These are phyloP conservation scores for Halcyon smyrnensis DNA, from an alignment of 2,797 vertebrate species.

Conservation along the genomic window DNA sequence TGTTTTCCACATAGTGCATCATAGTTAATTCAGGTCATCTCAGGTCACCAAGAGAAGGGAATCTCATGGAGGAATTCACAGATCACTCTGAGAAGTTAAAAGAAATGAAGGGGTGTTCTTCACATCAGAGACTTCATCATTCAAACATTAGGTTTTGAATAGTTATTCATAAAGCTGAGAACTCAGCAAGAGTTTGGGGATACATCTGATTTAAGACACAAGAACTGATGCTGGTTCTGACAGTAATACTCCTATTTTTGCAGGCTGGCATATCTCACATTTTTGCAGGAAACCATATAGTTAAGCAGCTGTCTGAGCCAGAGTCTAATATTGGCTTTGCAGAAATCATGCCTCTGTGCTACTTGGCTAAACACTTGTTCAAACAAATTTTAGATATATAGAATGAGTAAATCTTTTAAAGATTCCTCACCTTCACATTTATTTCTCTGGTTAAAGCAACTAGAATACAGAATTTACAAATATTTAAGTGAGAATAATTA, in stretches of 20 bases:
- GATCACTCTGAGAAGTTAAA: background rate
- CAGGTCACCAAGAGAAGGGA: slow-evolving; percentile 40
- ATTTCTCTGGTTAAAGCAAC: background rate
- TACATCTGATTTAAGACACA: background rate
- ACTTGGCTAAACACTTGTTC: background rate
- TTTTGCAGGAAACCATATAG: background rate
- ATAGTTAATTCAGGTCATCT: slow-evolving; percentile 49
- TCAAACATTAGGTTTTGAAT: background rate
- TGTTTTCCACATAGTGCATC: slow-evolving; percentile 59
- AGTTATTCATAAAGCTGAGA: background rate
- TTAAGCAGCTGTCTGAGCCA: background rate
- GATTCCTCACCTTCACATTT: background rate
- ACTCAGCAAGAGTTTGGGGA: background rate
- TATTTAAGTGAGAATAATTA: background rate
- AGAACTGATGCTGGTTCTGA: background rate
- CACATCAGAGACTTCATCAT: background rate
- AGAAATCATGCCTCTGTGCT: background rate
- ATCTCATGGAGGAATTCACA: background rate
- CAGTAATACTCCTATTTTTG: background rate
- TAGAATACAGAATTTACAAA: background rate
- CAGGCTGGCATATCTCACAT: background rate
- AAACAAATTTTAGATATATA: background rate
- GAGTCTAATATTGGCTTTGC: background rate
- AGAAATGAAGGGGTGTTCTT: background rate
- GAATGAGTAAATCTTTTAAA: background rate